Percentiles rank a stretch among this genome's conserved stretches.
These are phyloP conservation scores for Bombus sibiricus DNA, from an alignment of 1,140 invertebrate species.

Conservation along the genomic window DNA sequence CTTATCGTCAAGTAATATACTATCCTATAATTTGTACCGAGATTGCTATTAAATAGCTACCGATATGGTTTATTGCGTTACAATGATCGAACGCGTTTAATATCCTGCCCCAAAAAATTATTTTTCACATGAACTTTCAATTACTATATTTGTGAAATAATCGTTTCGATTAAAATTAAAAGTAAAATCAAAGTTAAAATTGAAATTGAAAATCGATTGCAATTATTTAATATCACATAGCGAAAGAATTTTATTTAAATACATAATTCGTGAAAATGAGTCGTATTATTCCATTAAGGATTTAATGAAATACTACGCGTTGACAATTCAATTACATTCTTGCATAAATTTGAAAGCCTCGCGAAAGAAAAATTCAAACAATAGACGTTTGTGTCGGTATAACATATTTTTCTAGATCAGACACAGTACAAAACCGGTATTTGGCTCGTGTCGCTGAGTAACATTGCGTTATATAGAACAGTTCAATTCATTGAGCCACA, in stretches of 20 bases:
- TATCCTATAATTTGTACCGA: background rate
- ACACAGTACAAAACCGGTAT: background rate
- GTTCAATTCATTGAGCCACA: background rate
- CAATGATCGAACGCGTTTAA: too few relatives aligned
- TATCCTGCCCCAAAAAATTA: fast-evolving
- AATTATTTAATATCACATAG: too few relatives aligned
- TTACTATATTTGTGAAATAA: too few relatives aligned
- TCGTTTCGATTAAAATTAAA: too few relatives aligned
- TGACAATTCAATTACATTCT: background rate
- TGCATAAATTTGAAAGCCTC: background rate
- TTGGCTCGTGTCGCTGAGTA: background rate
- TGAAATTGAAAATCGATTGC: too few relatives aligned
- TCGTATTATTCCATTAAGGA: background rate
- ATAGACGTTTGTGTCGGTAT: background rate
- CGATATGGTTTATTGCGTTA: too few relatives aligned
- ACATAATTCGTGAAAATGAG: background rate
- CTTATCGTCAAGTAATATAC: background rate
- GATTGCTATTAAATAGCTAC: background rate
- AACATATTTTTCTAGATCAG: too few relatives aligned
- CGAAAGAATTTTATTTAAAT: background rate
- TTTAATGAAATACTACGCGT: background rate
- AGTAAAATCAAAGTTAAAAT: too few relatives aligned
- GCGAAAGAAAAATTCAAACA: background rate
- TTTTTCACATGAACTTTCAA: too few relatives aligned
- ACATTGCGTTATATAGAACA: background rate